Percentiles rank a stretch among this genome's conserved stretches.
Evolutionary conservation across 2,888 invertebrate species (phyloP).

Genomic region (Nemotelus nigrinus): DNA sequence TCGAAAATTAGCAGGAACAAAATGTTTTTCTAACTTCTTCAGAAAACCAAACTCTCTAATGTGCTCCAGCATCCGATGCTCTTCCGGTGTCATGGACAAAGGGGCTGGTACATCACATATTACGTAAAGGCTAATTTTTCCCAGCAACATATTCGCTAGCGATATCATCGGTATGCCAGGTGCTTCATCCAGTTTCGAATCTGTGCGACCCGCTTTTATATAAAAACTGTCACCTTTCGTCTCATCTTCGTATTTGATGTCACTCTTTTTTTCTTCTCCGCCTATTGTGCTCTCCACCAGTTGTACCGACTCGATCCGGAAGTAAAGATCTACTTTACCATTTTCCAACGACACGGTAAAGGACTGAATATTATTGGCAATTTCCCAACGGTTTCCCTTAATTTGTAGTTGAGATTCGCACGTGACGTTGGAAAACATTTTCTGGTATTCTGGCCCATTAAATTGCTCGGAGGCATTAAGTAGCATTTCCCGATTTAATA

Average conservation of each 20-base stretch:
- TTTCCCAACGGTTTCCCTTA: slow-evolving; percentile 76
- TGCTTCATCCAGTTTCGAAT: slow-evolving; percentile 62
- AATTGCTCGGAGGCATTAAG: slow-evolving; percentile 60
- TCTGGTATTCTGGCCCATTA: slow-evolving; percentile 57
- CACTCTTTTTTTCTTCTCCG: slow-evolving; percentile 53
- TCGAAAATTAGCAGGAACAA: slow-evolving; percentile 76
- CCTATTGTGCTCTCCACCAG: slow-evolving; percentile 66
- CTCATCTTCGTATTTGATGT: slow-evolving; percentile 56
- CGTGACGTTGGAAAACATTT: slow-evolving; percentile 64
- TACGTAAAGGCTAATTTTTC: slow-evolving; percentile 71
- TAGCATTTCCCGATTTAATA: slow-evolving; percentile 81
- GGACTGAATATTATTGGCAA: slow-evolving; percentile 71
- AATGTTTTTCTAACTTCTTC: slow-evolving; percentile 73
- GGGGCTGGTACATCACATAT: slow-evolving; percentile 86
- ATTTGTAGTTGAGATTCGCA: slow-evolving; percentile 72
- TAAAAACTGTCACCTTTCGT: slow-evolving; percentile 49
- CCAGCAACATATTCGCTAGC: slow-evolving; percentile 64
- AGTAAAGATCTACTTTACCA: slow-evolving; percentile 61
- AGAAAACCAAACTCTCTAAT: slow-evolving; percentile 74
- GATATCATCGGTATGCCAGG: slow-evolving; percentile 62
- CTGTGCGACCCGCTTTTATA: slow-evolving; percentile 53
- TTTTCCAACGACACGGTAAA: slow-evolving; percentile 65
- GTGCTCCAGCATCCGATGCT: slow-evolving; percentile 75
- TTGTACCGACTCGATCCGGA: slow-evolving; percentile 68
- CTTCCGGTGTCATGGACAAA: slow-evolving; percentile 81